Conservation (phyloP, 2,888 invertebrate genomes). For the Megaustenia siamemsis region DNA sequence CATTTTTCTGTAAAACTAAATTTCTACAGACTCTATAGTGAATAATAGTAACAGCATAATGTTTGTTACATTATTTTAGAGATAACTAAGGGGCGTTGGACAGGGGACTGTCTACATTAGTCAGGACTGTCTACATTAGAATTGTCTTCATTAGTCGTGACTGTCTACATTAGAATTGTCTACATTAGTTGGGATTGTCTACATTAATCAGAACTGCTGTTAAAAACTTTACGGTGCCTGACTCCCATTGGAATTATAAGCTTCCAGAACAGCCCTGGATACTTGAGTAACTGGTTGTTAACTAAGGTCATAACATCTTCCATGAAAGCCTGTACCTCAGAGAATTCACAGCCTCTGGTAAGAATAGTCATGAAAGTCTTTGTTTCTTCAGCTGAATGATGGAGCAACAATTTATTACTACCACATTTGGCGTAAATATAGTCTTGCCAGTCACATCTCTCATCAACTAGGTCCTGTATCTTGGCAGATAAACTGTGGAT, state of each 20-base stretch:
- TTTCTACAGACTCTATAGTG: no score
- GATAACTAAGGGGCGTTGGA: no score
- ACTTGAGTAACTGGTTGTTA: slow-evolving; percentile 61
- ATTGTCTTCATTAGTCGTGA: no score
- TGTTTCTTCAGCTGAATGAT: slow-evolving; percentile 49
- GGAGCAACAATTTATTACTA: slow-evolving; percentile 63
- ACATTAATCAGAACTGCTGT: background rate
- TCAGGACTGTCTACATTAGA: no score
- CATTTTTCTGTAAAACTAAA: no score
- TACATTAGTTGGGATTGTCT: background rate
- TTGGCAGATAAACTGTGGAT: slow-evolving; percentile 65
- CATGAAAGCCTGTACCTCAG: slow-evolving; percentile 59
- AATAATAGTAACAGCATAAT: no score
- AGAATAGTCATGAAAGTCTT: slow-evolving; percentile 48
- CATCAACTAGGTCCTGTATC: slow-evolving; percentile 69
- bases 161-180: no score
- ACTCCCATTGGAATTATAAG: slow-evolving; percentile 57
- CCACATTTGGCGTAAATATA: slow-evolving; percentile 69
- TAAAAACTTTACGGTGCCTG: slow-evolving; percentile 7
- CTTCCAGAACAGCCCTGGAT: slow-evolving; percentile 69
- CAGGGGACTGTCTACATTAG: no score
- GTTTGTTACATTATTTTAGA: no score
- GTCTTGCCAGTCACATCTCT: slow-evolving; percentile 74
- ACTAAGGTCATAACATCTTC: slow-evolving; percentile 66
- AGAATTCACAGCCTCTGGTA: slow-evolving; percentile 57